Evolutionary conservation across 2,113 vertebrate genomes (phyloP).

Genomic region (Promerops cafer): DNA sequence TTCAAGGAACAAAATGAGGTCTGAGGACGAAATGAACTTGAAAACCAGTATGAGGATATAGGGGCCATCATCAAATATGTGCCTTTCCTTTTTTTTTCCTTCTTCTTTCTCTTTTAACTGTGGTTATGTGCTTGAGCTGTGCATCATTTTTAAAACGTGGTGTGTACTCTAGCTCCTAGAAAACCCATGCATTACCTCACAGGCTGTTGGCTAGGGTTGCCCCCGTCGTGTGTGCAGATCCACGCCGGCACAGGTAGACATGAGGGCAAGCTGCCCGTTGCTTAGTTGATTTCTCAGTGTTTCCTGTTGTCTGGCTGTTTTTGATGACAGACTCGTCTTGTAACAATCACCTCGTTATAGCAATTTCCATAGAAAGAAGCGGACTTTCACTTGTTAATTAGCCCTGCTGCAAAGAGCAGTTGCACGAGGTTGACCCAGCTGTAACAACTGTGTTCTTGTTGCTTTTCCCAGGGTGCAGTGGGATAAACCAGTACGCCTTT

Average conservation of each 20-base stretch:
- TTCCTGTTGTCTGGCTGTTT: background rate
- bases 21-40: background rate
- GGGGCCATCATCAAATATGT: rapidly evolving
- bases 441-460: background rate
- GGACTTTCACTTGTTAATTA: background rate
- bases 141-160: background rate
- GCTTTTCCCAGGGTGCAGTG: background rate
- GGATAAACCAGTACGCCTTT: background rate
- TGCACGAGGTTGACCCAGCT: background rate
- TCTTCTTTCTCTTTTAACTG: background rate
- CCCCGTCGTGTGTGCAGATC: rapidly evolving
- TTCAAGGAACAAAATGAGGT: background rate
- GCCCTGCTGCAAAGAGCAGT: background rate
- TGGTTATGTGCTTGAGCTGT: background rate
- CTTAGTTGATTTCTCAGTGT: background rate
- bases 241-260: rapidly evolving
- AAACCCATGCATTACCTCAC: rapidly evolving
- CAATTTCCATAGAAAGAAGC: background rate
- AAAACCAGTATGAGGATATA: background rate
- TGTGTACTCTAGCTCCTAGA: background rate
- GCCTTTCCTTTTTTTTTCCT: background rate
- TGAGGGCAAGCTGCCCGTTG: background rate
- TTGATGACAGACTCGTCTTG: background rate
- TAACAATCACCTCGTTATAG: background rate
- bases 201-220: background rate